phyloP scores from a whole-genome alignment of 2,113 vertebrate genomes.

The Macroglossus sobrinus region DNA sequence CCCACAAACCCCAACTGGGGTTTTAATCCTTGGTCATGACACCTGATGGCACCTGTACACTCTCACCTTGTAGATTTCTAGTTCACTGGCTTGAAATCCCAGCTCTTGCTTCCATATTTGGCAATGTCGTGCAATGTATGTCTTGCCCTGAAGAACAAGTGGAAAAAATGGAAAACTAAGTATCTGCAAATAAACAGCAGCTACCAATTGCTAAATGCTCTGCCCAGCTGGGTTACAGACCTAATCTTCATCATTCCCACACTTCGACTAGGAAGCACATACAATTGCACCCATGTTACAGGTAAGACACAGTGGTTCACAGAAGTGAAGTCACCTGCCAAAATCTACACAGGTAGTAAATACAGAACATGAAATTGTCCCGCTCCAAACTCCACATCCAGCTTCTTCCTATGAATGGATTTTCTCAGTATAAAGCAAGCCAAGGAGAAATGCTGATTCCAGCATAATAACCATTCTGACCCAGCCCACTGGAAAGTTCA shows the following conservation, averaged over 20 bases:
- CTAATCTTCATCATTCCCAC: neutral
- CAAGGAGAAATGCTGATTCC: neutral
- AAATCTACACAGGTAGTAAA: neutral
- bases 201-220: neutral
- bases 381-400: neutral
- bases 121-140: fast-evolving
- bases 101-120: neutral
- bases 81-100: neutral
- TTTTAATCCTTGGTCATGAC: neutral
- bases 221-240: neutral
- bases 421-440: neutral
- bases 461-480: neutral
- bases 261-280: neutral
- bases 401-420: neutral
- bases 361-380: neutral
- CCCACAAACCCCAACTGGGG: neutral
- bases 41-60: neutral
- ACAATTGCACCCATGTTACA: neutral
- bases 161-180: neutral
- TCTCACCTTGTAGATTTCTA: neutral
- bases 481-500: neutral
- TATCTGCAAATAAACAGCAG: no score
- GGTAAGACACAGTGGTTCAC: neutral
- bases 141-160: neutral
- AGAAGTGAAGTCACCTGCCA: neutral